Evolutionary conservation across 2,888 invertebrate species (phyloP), one percentile per base, ranked within the genome.

Genomic region (Polydrusus pterygomalis): DNA sequence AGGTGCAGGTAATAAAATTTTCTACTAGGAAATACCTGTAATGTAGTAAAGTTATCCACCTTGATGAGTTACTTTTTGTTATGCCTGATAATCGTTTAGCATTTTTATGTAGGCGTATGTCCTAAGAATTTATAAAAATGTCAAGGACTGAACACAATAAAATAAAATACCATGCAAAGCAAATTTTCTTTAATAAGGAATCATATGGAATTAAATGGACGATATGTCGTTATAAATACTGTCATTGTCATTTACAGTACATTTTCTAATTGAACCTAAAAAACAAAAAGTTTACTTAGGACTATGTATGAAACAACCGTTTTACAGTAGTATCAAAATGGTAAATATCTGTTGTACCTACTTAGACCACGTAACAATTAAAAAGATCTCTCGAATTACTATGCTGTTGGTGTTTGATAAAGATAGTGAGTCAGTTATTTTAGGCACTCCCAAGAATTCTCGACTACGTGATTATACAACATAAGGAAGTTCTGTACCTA

Each of bases 51-150:
- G 58, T 60, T 56, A 56, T 30, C 38, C 58, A 60, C 58, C 58
- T 60, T 60, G 58, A 60, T 60, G 58, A 17, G 38, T 38, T 60
- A 38, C 9, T 60, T 60, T 60, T 60, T 60, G 38, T 60, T 60
- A 38, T 40, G 38, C 38, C 38, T 18, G 30, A 38, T 68, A 58
- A 38, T 40, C 68, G 18, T 45, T 56, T 56, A 40, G 45, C 43
- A 58, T 68, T 68, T 62, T 60, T 43, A 54, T 17, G 70, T 70
- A 40, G 70, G 70, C 30, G 25, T 30, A 49, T 60, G 25, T 60
- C 38, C 17, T 11, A 60, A 17, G 70, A 25, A 70, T 70, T 58
- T 70, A 70, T 40, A 70, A 70, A 70, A 70, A 70, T 70, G 70
- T 70, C 70, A 70, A 70, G 62, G 70, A 34, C 34, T 25, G 34